A percentile compares a stretch with the other conserved stretches of the same genome.
These are phyloP conservation scores for Nycteola revayana DNA, from an alignment of 2,888 invertebrate genomes.

Conservation along the genomic window DNA sequence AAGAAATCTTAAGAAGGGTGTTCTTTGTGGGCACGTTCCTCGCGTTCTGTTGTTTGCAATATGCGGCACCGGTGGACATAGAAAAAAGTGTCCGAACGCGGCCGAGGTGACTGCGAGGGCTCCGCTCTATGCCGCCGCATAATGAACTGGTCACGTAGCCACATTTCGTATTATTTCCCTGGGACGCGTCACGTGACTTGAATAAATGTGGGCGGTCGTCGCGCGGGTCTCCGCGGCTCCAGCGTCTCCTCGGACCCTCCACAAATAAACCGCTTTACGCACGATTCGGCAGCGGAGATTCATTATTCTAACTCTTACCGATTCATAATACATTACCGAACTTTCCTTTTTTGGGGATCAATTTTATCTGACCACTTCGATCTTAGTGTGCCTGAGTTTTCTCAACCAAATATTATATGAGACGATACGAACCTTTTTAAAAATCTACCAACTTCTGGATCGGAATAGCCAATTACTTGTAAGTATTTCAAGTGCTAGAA, in stretches of 20 bases:
- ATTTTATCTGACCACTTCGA: conserved; percentile 41
- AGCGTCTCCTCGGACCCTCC: conserved; percentile 70
- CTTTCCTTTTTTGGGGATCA: conserved; percentile 43
- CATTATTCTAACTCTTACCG: conserved; percentile 77
- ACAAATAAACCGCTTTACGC: conserved; percentile 81
- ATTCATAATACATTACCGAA: conserved; percentile 58
- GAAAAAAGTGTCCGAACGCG: conserved; percentile 38
- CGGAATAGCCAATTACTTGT: conserved; percentile 6
- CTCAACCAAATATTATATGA: conserved; percentile 25
- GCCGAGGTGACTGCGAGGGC: conserved; percentile 56
- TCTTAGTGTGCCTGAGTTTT: conserved; percentile 26
- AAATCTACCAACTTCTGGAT: conserved; percentile 2
- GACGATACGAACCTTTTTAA: conserved; percentile 11
- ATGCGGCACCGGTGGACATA: conserved; percentile 40
- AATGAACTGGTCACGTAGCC: conserved; percentile 81
- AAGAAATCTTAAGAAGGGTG: conserved; percentile 40
- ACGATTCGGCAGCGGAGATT: conserved; percentile 77
- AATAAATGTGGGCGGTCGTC: conserved; percentile 65
- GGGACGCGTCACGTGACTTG: conserved; percentile 79
- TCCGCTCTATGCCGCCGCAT: conserved; percentile 66
- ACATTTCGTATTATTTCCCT: conserved; percentile 82
- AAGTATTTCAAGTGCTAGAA: too few relatives aligned
- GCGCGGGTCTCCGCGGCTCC: conserved; percentile 52
- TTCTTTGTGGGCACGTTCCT: conserved; percentile 46
- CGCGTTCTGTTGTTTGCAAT: conserved; percentile 58